These are phyloP conservation scores for Malacosoma neustria DNA, from an alignment of 2,888 invertebrate species.

Conservation along the genomic window DNA sequence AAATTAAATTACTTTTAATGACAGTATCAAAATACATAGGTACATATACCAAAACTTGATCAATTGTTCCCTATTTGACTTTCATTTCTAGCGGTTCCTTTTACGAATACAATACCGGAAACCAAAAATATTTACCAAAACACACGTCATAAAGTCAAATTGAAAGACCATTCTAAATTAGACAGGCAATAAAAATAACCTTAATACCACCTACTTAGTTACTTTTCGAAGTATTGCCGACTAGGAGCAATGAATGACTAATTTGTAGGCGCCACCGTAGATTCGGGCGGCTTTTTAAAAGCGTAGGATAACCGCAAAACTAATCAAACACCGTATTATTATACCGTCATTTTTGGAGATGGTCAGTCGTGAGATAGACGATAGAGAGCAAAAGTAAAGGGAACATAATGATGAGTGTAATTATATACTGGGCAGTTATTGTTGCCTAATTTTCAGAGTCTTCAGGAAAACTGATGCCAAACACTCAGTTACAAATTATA, in stretches of 20 bases:
- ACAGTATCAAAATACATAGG: no score
- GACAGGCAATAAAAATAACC: not conserved
- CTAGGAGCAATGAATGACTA: conserved; percentile 46
- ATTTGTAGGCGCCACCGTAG: conserved; percentile 57
- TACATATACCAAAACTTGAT: no score
- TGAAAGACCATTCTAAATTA: not conserved
- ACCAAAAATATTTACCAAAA: not conserved
- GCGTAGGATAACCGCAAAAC: conserved; percentile 52
- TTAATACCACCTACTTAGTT: not conserved
- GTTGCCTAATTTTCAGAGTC: no score
- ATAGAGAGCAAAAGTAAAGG: conserved; percentile 36
- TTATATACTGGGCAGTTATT: no score
- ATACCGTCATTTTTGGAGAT: conserved; percentile 54
- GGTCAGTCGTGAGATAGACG: conserved; percentile 32
- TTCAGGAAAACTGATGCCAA: no score
- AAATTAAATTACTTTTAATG: no score
- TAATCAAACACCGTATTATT: conserved; percentile 67
- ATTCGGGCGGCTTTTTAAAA: conserved; percentile 22
- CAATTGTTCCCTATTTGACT: no score
- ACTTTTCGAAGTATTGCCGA: conserved; percentile 3
- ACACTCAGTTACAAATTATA: no score
- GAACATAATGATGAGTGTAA: no score
- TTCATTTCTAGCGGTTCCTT: no score
- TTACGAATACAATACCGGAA: no score
- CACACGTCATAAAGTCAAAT: not conserved